Evolutionary conservation across 2,113 vertebrate genomes (phyloP).

Genomic region (Microcebus jonahi): DNA sequence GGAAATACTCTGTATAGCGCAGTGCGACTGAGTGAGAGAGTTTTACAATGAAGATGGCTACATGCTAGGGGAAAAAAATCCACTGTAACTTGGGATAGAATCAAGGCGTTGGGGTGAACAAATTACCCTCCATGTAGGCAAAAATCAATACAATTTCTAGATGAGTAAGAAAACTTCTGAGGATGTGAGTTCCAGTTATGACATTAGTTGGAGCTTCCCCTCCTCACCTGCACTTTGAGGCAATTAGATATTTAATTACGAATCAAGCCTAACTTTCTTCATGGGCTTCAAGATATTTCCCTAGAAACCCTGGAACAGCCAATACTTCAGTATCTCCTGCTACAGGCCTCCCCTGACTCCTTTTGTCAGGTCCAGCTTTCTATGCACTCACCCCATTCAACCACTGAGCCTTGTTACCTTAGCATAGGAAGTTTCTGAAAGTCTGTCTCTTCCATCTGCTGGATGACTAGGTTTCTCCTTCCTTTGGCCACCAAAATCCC

Average conservation of each 20-base stretch:
- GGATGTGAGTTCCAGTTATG: background rate
- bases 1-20: background rate
- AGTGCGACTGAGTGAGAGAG: background rate
- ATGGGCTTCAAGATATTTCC: background rate
- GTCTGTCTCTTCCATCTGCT: background rate
- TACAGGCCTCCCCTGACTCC: background rate
- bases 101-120: background rate
- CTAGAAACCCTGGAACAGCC: background rate
- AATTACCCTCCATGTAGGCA: background rate
- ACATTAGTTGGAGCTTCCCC: background rate
- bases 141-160: background rate
- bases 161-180: slow-evolving; percentile 40
- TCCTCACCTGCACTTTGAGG: background rate
- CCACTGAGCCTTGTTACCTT: background rate
- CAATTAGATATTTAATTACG: background rate
- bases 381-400: background rate
- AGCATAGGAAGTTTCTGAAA: background rate
- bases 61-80: background rate
- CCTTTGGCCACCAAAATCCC: background rate
- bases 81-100: background rate
- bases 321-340: background rate
- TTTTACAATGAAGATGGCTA: slow-evolving; percentile 16
- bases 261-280: slow-evolving; percentile 7
- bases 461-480: background rate
- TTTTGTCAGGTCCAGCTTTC: background rate